Evolutionary conservation across 2,888 invertebrate species (phyloP), one percentile per base, ranked within the genome.

Genomic region (Eupithecia subfuscata): DNA sequence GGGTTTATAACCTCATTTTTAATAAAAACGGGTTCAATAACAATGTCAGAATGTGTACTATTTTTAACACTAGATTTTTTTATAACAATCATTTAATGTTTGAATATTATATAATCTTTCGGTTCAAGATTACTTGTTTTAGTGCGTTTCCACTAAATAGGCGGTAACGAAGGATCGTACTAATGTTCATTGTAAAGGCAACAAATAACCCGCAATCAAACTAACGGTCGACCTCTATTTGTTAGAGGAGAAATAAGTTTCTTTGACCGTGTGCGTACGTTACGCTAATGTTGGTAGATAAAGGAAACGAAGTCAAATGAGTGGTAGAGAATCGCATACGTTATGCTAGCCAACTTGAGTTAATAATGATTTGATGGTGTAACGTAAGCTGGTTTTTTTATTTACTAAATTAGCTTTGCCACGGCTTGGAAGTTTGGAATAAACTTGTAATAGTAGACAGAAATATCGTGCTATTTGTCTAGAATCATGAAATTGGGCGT

Each of bases 201-300:
- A 93, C 94, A 94, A 94, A 94, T 90, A 92, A 88, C 92, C 88
- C 87, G 88, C 90, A 92, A 94, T 94, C 94, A 93, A 92, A 92
- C 92, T 92, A 92, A 92, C 91, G 91, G 90, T 87, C 91, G 88
- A 91, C 92, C 92, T 90, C 92, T 87, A 93, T 94, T 94, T 91
- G 90, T 94, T 90, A 90, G 88, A 85, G 84, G 88, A 93, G 93
- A 94, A 90, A 92, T 92, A 93, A 92, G 86, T 90, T 88, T 87
- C 89, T 72, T 70, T 70, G 74, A 89, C 86, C 88, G 90, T 88
- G 87, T 86, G 86, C 85, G 86, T 86, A 83, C 83, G 85, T 84
- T 79, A 78, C 79, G 81, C 82, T 84, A 89, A 88, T 88, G 86
- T 85, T 80, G 68, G 71, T 76, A 84, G 82, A 83, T 83, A 83